Evolutionary conservation across 2,888 invertebrate genomes (phyloP).

Genomic region (Bombylius major): DNA sequence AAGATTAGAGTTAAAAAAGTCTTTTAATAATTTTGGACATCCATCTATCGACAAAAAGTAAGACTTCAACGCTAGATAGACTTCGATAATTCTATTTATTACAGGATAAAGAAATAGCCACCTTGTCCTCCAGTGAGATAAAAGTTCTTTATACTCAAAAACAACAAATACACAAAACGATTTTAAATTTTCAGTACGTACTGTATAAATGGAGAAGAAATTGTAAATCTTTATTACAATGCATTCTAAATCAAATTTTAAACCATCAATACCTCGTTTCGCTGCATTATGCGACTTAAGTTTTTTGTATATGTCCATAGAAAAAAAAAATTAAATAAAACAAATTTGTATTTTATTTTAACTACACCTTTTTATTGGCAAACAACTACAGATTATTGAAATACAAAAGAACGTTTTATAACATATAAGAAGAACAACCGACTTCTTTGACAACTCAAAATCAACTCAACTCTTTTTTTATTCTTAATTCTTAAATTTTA

Average conservation of each 20-base stretch:
- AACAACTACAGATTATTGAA: too few relatives aligned
- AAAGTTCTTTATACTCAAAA: not conserved
- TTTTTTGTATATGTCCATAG: too few relatives aligned
- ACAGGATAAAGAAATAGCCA: not conserved
- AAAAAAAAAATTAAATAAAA: too few relatives aligned
- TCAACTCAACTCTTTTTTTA: too few relatives aligned
- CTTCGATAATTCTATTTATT: not conserved
- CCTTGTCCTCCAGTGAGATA: not conserved
- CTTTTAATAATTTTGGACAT: not conserved
- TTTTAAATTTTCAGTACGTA: slow-evolving; percentile 5
- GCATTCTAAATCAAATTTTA: slow-evolving; percentile 16
- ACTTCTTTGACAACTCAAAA: too few relatives aligned
- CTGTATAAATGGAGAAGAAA: slow-evolving; percentile 14
- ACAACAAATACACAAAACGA: not conserved
- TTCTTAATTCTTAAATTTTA: too few relatives aligned
- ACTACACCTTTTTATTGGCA: too few relatives aligned
- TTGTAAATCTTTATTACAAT: slow-evolving; percentile 16
- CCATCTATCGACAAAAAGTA: not conserved
- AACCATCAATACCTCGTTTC: slow-evolving; percentile 11
- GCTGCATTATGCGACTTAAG: too few relatives aligned
- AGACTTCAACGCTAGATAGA: not conserved
- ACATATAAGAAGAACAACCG: too few relatives aligned
- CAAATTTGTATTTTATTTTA: too few relatives aligned
- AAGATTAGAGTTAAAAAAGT: too few relatives aligned
- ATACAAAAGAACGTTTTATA: too few relatives aligned